Evolutionary conservation across 2,888 invertebrate genomes (phyloP).

Genomic region (Lingula anatina): DNA sequence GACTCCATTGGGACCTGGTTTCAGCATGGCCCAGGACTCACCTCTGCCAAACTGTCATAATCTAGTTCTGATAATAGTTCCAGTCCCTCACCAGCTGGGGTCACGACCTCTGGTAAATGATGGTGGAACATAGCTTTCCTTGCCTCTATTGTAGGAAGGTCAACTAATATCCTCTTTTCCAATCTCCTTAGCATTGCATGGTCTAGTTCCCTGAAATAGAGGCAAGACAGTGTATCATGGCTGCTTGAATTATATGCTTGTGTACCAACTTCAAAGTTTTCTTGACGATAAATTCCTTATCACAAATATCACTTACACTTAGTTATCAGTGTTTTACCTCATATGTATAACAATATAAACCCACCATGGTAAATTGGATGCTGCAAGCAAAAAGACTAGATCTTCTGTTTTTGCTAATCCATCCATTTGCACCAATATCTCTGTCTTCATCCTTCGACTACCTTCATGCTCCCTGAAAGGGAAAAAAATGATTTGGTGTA

Average conservation of each 20-base stretch:
- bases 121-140: conserved; percentile 66
- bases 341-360: too few species aligned
- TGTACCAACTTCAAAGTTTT: too few species aligned
- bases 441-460: conserved; percentile 80
- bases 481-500: background rate
- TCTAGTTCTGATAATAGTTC: conserved; percentile 53
- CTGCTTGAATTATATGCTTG: too few species aligned
- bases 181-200: conserved; percentile 79
- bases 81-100: conserved; percentile 50
- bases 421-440: conserved; percentile 81
- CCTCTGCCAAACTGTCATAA: conserved; percentile 52
- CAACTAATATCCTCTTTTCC: conserved; percentile 79
- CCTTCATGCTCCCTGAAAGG: conserved; percentile 73
- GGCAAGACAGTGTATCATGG: too few species aligned
- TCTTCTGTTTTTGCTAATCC: conserved; percentile 64
- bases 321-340: too few species aligned
- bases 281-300: too few species aligned
- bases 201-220: conserved; percentile 70
- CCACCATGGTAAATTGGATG: conserved; percentile 92
- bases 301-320: too few species aligned
- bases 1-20: too few species aligned
- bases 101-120: conserved; percentile 49
- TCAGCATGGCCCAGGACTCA: too few species aligned
- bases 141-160: conserved; percentile 66
- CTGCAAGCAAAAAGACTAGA: conserved; percentile 74